Evolutionary conservation across 2,797 vertebrate genomes (phyloP), one percentile per base, ranked within the genome.

Genomic region (Diceros bicornis): DNA sequence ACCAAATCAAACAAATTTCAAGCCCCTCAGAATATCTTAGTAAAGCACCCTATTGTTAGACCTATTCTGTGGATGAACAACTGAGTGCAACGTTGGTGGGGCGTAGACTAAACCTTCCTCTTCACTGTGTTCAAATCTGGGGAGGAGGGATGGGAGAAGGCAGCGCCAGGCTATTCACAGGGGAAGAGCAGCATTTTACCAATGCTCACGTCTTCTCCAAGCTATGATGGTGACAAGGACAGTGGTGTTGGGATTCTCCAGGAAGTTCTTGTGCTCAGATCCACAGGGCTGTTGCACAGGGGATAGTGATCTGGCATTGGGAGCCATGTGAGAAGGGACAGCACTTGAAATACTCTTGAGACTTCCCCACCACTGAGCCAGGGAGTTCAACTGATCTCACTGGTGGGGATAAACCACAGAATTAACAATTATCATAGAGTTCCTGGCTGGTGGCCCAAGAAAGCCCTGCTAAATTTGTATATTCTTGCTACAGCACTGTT

Each of bases 21-120:
- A 27, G 32, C 9, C 41, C 32, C 4, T 81, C 27, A 74, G 37
- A 68, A 41, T 50, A 8, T 64, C 52, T n/a, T 41, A 61, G 20
- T 50, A 47, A 96, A 81, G 50, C 11, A 41, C 14, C 17, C 2
- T 61, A 14, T 5, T 34, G 27, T 47, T 68, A 32, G 11, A 7
- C 1, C 52, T 68, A 23, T 13, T 55, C 27, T 34, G 8, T 37
- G 25, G 32, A 32, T 41, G 64, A 69, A 59, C 4, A 23, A 12
- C 7, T 64, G 17, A 57, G 16, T 75, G 34, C 7, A 20, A 1
- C 4, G 4, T 4, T 69, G 20, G 32, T 25, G 0, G 1, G 25
- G 23, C 7, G 41, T 8, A 72, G 34, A 25, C 14, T 17, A 89
- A n/a, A 23, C 18, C 10, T 64, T n/a, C 7, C 18, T 34, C 20